Evolutionary conservation across 1,140 invertebrate genomes (phyloP), one percentile per base, ranked within the genome.

Genomic region (Drosophila funebris): DNA sequence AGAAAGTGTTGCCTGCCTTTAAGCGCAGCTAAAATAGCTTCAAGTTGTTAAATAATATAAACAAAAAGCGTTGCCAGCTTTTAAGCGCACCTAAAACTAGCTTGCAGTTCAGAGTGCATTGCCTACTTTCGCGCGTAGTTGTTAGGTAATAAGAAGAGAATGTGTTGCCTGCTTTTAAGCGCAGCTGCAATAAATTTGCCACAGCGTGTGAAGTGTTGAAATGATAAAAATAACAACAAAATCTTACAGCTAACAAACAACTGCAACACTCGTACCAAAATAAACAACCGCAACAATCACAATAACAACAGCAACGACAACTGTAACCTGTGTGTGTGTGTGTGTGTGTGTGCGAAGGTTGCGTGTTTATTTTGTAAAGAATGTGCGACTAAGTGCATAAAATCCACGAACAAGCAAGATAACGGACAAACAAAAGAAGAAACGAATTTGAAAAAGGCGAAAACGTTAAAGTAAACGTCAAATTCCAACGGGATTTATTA

Each of bases 311-410:
- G 27, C 46, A 63, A 29, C 48, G 36, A 53, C 52, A 66, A 36
- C 27, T 24, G 52, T 41, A 54, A 70, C 37, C 46, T 58, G 56
- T 46, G 64, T 66, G 69, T 54, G 43, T 18, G 52, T 66, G 69
- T 54, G 43, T 18, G 52, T 58, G 56, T 46, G 64, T 66, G 69
- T 54, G 43, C 27, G 52, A 71, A 66, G 61, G 52, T 57, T 66
- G 64, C 44, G 44, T 61, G 68, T 71, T 66, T 64, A 46, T 66
- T 57, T 71, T 61, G 74, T 53, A 43, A 33, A 83, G 61, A 83
- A 82, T 83, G 79, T 75, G 79, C 64, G 73, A 50, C 27, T 78
- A 72, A 83, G 79, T 83, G 79, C 71, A 82, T 67, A 29, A 82
- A 82, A 82, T 81, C 63, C 69, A 52, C 48, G 41, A 64, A 70